Conservation (phyloP, 2,888 invertebrate genomes). For the Unio pictorum region DNA sequence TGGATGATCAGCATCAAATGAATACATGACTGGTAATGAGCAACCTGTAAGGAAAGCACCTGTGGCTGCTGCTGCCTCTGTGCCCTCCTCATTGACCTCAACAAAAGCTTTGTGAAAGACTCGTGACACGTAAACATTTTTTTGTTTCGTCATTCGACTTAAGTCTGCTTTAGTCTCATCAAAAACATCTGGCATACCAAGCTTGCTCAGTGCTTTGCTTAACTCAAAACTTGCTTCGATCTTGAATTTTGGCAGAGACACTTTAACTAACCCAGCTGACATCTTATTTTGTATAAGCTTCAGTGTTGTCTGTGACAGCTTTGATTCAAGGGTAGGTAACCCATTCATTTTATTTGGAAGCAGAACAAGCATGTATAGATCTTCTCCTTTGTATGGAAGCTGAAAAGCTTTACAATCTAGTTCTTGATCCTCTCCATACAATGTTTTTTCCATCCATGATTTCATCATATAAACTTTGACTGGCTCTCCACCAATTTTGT, state of each 20-base stretch:
- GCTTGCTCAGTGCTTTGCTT: slow-evolving; percentile 31
- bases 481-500: slow-evolving; percentile 7
- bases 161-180: slow-evolving; percentile 54
- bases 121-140: slow-evolving; percentile 46
- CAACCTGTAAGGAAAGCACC: slow-evolving; percentile 35
- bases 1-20: slow-evolving; percentile 58
- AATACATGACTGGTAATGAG: slow-evolving; percentile 18
- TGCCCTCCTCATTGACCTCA: slow-evolving; percentile 68
- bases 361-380: slow-evolving; percentile 58
- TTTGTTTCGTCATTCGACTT: slow-evolving; percentile 52
- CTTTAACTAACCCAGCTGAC: slow-evolving; percentile 10
- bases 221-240: slow-evolving; percentile 47
- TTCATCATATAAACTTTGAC: slow-evolving; percentile 80
- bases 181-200: slow-evolving; percentile 64
- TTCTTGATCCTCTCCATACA: slow-evolving; percentile 72
- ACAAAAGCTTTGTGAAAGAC: slow-evolving; percentile 68
- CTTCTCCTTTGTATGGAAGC: slow-evolving; percentile 77
- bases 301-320: slow-evolving; percentile 20
- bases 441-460: slow-evolving; percentile 78
- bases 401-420: slow-evolving; percentile 84
- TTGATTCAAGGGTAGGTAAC: slow-evolving; percentile 39
- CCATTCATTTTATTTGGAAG: slow-evolving; percentile 56
- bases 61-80: slow-evolving; percentile 68
- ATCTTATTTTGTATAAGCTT: neutral
- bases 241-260: slow-evolving; percentile 57